Evolutionary conservation across 2,113 vertebrate species (phyloP), one percentile per base, ranked within the genome.

Genomic region (Prolemur simus): DNA sequence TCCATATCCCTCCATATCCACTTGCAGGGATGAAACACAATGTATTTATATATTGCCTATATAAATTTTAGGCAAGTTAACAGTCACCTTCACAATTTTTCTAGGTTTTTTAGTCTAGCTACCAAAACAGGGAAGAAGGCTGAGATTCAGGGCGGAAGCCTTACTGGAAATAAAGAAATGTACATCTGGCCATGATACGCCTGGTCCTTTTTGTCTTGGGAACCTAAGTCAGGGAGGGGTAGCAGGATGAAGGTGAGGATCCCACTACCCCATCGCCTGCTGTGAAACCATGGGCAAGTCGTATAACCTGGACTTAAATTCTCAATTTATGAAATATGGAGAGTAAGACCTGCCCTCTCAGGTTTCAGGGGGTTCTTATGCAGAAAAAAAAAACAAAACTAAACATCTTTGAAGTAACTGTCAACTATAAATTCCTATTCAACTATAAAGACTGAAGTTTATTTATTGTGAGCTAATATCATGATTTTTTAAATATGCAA

Each of bases 391-490:
- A 42, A 71, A 69, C n/a, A 56, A 54, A 52, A 54, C 27, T 58
- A 42, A 42, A 71, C 18, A 82, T 73, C 45, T 92, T 91, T 82
- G 12, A 58, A 68, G 58, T 77, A 6, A n/a, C 80, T 42, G 1
- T 89, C 37, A 95, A 89, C 87, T 69, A 92, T 32, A 89, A 91
- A 86, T 27, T 85, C 23, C 66, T 45, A 93, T 52, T 78, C 42
- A 94, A 89, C 42, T 78, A 3, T 64, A 86, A 87, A 47, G 39
- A 73, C 3, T 84, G 25, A 42, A 39, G 6, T 34, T 78, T 97
- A 89, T 60, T 87, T 91, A 87, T 15, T 77, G 34, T 87, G 32
- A 86, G 34, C 13, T 73, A 96, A 34, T n/a, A 81, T 37, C 60
- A 66, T 9, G 45, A 54, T 20, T 88, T 91, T 77, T 58, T n/a